phyloP scores from a whole-genome alignment of 53 echinoderm and acorn worm genomes.

The Luidia sarsii region DNA sequence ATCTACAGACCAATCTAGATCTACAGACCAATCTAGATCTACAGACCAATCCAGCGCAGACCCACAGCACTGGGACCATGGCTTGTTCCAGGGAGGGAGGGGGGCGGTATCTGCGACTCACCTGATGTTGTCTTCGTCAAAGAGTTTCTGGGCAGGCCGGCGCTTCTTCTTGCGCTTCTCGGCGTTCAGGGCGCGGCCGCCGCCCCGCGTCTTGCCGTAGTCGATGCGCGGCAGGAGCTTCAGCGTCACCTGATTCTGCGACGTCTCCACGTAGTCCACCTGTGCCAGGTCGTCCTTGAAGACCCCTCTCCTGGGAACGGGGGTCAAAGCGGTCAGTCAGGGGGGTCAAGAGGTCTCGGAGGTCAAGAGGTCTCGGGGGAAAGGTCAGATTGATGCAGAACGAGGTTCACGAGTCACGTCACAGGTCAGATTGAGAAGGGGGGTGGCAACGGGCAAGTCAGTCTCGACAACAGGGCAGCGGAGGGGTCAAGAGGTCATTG shows the following conservation, averaged over 20 bases:
- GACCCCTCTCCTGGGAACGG: constrained; percentile 81
- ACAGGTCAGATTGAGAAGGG: neutral
- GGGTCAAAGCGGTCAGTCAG: no score
- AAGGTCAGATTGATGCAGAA: no score
- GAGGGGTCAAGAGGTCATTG: no score
- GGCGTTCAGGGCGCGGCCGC: constrained; percentile 62
- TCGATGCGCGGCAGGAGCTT: constrained; percentile 95
- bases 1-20: neutral
- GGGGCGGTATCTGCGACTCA: constrained; percentile 54
- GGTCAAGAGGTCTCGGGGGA: no score
- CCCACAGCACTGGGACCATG: no score
- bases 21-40: neutral
- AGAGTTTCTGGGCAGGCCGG: constrained; percentile 78
- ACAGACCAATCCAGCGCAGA: neutral
- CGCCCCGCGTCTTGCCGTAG: constrained; percentile 78
- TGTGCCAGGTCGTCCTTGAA: constrained; percentile 97
- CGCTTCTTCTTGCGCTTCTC: constrained; percentile 85
- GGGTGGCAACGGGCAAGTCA: no score
- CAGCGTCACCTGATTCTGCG: constrained; percentile 96
- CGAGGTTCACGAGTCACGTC: no score
- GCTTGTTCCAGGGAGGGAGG: neutral
- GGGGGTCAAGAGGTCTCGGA: neutral
- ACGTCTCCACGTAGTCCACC: constrained; percentile 95
- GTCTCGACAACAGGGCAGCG: no score
- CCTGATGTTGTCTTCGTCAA: constrained; percentile 90